Evolutionary conservation across 2,797 vertebrate genomes (phyloP).

Genomic region (Poecilia velifera): DNA sequence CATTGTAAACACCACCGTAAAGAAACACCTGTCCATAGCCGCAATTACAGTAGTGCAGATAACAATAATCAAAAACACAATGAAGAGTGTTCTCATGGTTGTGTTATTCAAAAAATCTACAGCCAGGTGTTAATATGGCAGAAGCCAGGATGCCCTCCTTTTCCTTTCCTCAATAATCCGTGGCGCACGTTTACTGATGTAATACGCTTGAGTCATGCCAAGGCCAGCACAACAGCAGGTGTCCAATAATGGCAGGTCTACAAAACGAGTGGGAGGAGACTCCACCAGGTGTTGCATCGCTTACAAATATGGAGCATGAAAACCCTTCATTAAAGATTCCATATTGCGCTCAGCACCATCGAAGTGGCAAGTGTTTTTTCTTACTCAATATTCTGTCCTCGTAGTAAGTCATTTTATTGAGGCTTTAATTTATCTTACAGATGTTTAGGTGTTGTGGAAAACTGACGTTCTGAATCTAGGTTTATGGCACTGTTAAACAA

Average conservation of each 20-base stretch:
- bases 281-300: slow-evolving; percentile 80
- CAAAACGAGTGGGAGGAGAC: slow-evolving; percentile 52
- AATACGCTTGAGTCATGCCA: slow-evolving; percentile 71
- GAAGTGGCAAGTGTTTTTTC: slow-evolving; percentile 46
- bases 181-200: slow-evolving; percentile 65
- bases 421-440: slow-evolving; percentile 45
- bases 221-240: slow-evolving; percentile 77
- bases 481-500: slow-evolving; percentile 50
- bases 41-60: slow-evolving; percentile 54
- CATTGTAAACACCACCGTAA: slow-evolving; percentile 48
- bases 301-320: slow-evolving; percentile 63
- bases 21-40: slow-evolving; percentile 40
- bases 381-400: slow-evolving; percentile 59
- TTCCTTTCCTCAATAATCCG: slow-evolving; percentile 77
- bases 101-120: slow-evolving; percentile 57
- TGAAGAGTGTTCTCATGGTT: slow-evolving; percentile 62
- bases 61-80: slow-evolving; percentile 74
- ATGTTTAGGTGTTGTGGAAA: slow-evolving; percentile 51
- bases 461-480: slow-evolving; percentile 44
- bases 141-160: slow-evolving; percentile 58
- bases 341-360: slow-evolving; percentile 59
- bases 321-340: slow-evolving; percentile 84
- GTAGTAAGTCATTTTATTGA: slow-evolving; percentile 65
- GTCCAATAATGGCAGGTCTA: slow-evolving; percentile 74
- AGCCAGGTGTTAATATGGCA: slow-evolving; percentile 74